Conservation (phyloP, 2,113 vertebrate genomes). For the Megaleporinus macrocephalus region DNA sequence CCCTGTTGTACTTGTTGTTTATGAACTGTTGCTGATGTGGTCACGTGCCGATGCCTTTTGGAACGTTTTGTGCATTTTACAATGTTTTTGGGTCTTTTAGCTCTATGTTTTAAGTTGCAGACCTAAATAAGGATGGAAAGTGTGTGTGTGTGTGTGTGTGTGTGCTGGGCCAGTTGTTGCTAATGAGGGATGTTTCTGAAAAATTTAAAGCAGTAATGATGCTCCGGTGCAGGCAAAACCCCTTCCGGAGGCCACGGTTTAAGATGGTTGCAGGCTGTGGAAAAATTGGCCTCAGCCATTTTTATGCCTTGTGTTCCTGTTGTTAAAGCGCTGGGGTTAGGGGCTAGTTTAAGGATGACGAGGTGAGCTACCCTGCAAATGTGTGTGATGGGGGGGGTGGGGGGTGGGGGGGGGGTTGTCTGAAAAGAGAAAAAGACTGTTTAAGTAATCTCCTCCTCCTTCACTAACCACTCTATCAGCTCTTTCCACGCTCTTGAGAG, state of each 20-base stretch:
- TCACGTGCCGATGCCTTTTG: too few relatives aligned
- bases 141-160: constrained; percentile 29
- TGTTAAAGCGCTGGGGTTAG: constrained; percentile 51
- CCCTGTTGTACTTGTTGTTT: too few relatives aligned
- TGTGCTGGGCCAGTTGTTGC: neutral
- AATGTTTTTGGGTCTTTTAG: too few relatives aligned
- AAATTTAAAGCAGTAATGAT: constrained; percentile 54
- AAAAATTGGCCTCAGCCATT: constrained; percentile 54
- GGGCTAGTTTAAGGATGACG: constrained; percentile 37
- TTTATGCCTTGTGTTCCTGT: constrained; percentile 53
- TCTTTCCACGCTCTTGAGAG: constrained; percentile 27
- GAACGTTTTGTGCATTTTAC: too few relatives aligned
- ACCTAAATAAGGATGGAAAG: too few relatives aligned
- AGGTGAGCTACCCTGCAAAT: constrained; percentile 61
- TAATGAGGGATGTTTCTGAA: constrained; percentile 58
- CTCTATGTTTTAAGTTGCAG: too few relatives aligned
- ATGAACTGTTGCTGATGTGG: too few relatives aligned
- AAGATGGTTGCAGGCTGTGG: constrained; percentile 59
- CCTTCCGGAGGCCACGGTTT: constrained; percentile 46
- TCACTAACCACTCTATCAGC: constrained; percentile 35
- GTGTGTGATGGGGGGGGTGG: constrained; percentile 23
- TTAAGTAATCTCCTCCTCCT: constrained; percentile 30
- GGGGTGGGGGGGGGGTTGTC: constrained; percentile 73
- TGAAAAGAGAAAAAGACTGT: constrained; percentile 83
- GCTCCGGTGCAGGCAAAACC: constrained; percentile 21